Percentiles rank a stretch among this genome's conserved stretches.
These are phyloP conservation scores for Crax fasciolata DNA, from an alignment of 2,797 vertebrate species.

Conservation along the genomic window DNA sequence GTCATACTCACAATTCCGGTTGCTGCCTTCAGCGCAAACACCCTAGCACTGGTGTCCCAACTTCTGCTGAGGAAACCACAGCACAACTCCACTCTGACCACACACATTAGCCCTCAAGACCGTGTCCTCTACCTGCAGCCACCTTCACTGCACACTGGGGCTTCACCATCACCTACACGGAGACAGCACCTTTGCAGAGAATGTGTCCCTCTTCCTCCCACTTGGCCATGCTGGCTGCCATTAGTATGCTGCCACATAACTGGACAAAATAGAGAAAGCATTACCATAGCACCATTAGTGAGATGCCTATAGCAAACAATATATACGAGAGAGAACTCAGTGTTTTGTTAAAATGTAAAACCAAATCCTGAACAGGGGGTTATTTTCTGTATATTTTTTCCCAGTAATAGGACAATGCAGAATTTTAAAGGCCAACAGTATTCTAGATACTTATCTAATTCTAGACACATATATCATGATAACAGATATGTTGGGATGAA, in stretches of 20 bases:
- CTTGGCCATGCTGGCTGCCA: accelerated
- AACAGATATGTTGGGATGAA: neutral
- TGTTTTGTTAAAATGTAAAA: neutral
- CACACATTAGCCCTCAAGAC: neutral
- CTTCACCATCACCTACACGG: accelerated
- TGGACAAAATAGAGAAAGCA: neutral
- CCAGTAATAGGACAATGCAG: neutral
- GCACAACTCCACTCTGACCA: neutral
- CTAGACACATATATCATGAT: neutral
- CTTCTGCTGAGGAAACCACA: neutral
- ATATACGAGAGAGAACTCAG: neutral
- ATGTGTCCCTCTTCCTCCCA: accelerated
- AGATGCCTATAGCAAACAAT: neutral
- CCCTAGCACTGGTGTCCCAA: neutral
- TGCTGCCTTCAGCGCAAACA: neutral
- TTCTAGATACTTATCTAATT: neutral
- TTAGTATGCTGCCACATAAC: accelerated
- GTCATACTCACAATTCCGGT: neutral
- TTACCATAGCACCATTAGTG: neutral
- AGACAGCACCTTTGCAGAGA: neutral
- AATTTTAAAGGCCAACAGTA: neutral
- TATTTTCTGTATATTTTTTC: neutral
- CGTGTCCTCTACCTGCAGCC: neutral
- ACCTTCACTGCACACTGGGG: neutral
- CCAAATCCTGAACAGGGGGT: neutral